Percentiles rank a stretch among this genome's conserved stretches.
Evolutionary conservation across 1,140 invertebrate genomes (phyloP).

Genomic region (Aphelenchoides fujianensis): DNA sequence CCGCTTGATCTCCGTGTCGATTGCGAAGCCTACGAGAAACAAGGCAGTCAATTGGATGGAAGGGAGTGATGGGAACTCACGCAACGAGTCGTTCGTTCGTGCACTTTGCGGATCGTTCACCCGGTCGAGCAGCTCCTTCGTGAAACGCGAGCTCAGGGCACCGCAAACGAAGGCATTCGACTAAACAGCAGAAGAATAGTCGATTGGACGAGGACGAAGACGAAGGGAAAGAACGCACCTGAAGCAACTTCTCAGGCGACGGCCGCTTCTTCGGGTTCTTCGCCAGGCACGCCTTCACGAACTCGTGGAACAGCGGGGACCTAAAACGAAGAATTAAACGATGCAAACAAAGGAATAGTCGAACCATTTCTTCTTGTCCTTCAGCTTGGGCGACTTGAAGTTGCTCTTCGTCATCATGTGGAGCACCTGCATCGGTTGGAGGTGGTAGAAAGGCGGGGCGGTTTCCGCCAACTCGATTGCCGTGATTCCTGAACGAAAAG

Average conservation of each 20-base stretch:
- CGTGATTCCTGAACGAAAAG: constrained; percentile 97
- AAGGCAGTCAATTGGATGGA: neutral
- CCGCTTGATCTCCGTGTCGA: neutral
- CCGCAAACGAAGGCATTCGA: constrained; percentile 77
- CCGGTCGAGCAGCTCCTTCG: constrained; percentile 87
- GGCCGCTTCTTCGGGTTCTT: constrained; percentile 99
- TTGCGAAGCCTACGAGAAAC: neutral
- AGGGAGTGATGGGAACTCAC: neutral
- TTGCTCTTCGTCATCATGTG: constrained; percentile 98
- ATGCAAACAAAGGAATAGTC: constrained; percentile 35
- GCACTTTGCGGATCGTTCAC: constrained; percentile 72
- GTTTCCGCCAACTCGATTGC: constrained; percentile 97
- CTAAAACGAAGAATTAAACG: no score
- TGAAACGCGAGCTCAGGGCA: constrained; percentile 73
- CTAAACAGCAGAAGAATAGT: constrained; percentile 69
- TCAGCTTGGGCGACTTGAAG: constrained; percentile 93
- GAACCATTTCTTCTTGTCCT: constrained; percentile 90
- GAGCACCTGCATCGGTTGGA: constrained; percentile 88
- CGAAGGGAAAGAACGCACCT: constrained; percentile 62
- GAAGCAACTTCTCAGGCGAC: constrained; percentile 78
- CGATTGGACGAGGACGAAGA: constrained; percentile 30
- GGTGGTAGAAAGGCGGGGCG: constrained; percentile 98
- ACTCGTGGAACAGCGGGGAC: constrained; percentile 88
- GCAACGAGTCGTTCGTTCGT: neutral
- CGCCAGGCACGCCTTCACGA: constrained; percentile 93